phyloP scores from a whole-genome alignment of 2,113 vertebrate species.

The Ceuthmochares aereus region DNA sequence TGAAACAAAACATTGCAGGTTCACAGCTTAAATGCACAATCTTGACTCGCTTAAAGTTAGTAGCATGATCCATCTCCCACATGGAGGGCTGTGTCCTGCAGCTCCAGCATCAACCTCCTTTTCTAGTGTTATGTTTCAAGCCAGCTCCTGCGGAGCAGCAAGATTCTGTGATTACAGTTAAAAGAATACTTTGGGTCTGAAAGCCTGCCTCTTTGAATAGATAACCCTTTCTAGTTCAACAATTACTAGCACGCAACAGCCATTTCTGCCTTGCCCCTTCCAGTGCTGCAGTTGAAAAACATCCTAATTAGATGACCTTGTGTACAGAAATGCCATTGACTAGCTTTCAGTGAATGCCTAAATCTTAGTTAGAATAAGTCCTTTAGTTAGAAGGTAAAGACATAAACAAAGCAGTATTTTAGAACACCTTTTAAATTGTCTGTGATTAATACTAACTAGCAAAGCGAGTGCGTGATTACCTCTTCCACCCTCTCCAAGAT shows the following conservation, averaged over 20 bases:
- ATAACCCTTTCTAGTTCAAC: conserved; percentile 16
- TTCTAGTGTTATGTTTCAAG: conserved; percentile 43
- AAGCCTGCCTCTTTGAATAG: conserved; percentile 13
- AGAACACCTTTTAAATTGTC: background rate
- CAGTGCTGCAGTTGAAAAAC: conserved; percentile 7
- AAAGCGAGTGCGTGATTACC: background rate
- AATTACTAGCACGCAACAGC: conserved; percentile 8
- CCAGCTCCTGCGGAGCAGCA: background rate
- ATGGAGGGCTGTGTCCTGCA: background rate
- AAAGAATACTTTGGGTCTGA: conserved; percentile 33
- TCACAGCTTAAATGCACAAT: conserved; percentile 43
- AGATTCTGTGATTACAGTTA: conserved; percentile 42
- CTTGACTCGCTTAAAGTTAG: conserved; percentile 54
- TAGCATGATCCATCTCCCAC: conserved; percentile 34
- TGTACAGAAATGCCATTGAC: background rate
- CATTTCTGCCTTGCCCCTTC: background rate
- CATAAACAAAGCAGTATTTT: background rate
- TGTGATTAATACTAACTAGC: background rate
- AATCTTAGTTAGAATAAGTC: background rate
- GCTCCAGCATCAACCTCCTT: conserved; percentile 45
- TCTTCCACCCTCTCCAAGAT: background rate
- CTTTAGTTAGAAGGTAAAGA: conserved; percentile 21
- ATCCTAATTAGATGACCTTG: conserved; percentile 13
- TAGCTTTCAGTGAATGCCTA: background rate
- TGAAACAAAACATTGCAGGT: conserved; percentile 35